phyloP scores from a whole-genome alignment of 1,140 invertebrate genomes.

The Cyclina sinensis region DNA sequence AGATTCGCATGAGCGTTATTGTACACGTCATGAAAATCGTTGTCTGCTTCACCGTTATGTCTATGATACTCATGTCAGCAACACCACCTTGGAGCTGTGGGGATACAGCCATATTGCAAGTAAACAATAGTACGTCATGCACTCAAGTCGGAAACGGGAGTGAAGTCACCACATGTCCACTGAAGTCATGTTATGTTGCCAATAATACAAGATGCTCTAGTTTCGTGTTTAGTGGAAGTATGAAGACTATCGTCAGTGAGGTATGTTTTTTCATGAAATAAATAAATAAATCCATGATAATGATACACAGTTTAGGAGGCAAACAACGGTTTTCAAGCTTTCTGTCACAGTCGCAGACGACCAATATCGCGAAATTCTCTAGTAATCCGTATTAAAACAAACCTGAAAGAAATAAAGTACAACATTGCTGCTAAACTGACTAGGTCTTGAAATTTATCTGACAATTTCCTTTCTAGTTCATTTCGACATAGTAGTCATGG shows the following conservation, averaged over 20 bases:
- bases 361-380: too few relatives aligned
- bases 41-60: slow-evolving; percentile 13
- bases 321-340: too few relatives aligned
- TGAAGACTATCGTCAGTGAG: slow-evolving; percentile 33
- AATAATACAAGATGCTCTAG: slow-evolving; percentile 21
- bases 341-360: too few relatives aligned
- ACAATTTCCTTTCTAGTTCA: too few relatives aligned
- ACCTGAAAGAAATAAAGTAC: too few relatives aligned
- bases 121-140: background rate
- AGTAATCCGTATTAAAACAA: too few relatives aligned
- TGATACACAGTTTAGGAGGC: too few relatives aligned
- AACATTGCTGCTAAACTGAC: too few relatives aligned
- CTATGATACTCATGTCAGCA: slow-evolving; percentile 10
- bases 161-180: background rate
- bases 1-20: slow-evolving; percentile 21
- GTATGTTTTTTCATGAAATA: too few relatives aligned
- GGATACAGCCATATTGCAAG: background rate
- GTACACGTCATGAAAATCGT: slow-evolving; percentile 26
- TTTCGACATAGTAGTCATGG: too few relatives aligned
- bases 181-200: background rate
- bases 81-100: slow-evolving; percentile 36
- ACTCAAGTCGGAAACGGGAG: background rate
- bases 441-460: too few relatives aligned
- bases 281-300: too few relatives aligned
- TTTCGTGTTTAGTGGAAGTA: background rate